Evolutionary conservation across 2,797 vertebrate genomes (phyloP).

Genomic region (Rhodeus uyekii): DNA sequence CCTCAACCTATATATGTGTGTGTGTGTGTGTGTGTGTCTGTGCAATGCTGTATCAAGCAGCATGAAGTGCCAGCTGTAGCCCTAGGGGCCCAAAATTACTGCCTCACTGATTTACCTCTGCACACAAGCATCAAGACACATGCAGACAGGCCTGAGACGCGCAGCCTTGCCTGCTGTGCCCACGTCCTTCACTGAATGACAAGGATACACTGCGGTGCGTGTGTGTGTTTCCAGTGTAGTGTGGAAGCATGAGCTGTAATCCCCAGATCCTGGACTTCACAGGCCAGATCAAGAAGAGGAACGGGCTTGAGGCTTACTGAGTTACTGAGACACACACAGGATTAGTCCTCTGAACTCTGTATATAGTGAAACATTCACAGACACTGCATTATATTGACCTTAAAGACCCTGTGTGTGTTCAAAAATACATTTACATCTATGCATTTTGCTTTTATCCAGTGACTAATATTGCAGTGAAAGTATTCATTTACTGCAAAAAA

Average conservation of each 20-base stretch:
- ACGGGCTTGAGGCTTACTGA: not conserved
- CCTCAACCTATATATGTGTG: not conserved
- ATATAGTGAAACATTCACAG: not conserved
- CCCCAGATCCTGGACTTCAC: constrained; percentile 32
- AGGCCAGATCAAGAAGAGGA: constrained; percentile 16
- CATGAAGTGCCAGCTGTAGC: constrained; percentile 47
- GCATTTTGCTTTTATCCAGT: not conserved
- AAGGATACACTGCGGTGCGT: constrained; percentile 31
- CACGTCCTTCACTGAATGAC: constrained; percentile 52
- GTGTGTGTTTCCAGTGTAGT: constrained; percentile 14
- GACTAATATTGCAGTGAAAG: not conserved
- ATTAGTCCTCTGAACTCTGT: not conserved
- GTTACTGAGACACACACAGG: not conserved
- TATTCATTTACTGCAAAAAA: not conserved
- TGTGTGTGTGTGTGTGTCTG: constrained; percentile 24
- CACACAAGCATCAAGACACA: constrained; percentile 43
- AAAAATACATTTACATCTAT: not conserved
- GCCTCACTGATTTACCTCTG: constrained; percentile 52
- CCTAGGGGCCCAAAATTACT: constrained; percentile 37
- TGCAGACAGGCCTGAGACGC: constrained; percentile 46
- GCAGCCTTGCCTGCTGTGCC: constrained; percentile 53
- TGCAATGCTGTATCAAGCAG: not conserved
- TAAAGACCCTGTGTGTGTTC: not conserved
- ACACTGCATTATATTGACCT: not conserved
- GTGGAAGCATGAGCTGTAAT: constrained; percentile 27